These are phyloP conservation scores for Sarcophaga variegata DNA, from an alignment of 2,888 invertebrate species.

Conservation along the genomic window DNA sequence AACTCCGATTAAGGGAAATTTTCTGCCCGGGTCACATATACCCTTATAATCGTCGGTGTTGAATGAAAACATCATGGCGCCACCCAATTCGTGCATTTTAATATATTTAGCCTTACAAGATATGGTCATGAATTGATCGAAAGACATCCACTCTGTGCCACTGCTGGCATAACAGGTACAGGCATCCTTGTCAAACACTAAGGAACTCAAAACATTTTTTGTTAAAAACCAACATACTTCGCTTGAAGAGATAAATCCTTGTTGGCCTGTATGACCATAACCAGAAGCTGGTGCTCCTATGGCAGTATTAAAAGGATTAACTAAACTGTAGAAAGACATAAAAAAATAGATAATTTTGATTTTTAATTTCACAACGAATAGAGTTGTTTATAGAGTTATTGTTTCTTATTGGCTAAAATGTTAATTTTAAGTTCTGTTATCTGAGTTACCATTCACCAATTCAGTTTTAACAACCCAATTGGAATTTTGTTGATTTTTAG, in stretches of 20 bases:
- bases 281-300: conserved; percentile 88
- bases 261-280: conserved; percentile 86
- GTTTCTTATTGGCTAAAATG: too few relatives aligned
- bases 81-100: conserved; percentile 86
- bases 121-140: conserved; percentile 88
- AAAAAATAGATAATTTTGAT: neutral
- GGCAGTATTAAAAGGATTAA: conserved; percentile 86
- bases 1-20: conserved; percentile 76
- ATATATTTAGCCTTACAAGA: conserved; percentile 86
- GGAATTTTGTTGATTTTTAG: too few relatives aligned
- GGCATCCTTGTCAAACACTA: conserved; percentile 86
- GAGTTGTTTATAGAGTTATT: neutral
- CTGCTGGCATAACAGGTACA: conserved; percentile 90
- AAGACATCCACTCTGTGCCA: conserved; percentile 91
- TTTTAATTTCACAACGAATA: neutral
- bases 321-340: conserved; percentile 82
- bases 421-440: too few relatives aligned
- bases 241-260: conserved; percentile 88
- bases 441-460: too few relatives aligned
- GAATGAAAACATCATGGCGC: conserved; percentile 92
- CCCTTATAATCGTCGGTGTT: conserved; percentile 89
- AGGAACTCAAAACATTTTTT: conserved; percentile 82
- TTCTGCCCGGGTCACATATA: conserved; percentile 81
- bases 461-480: too few relatives aligned
- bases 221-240: conserved; percentile 87